Percentiles rank a stretch among this genome's conserved stretches.
These are phyloP conservation scores for Tigriopus californicus DNA, from an alignment of 2,888 invertebrate species.

Conservation along the genomic window DNA sequence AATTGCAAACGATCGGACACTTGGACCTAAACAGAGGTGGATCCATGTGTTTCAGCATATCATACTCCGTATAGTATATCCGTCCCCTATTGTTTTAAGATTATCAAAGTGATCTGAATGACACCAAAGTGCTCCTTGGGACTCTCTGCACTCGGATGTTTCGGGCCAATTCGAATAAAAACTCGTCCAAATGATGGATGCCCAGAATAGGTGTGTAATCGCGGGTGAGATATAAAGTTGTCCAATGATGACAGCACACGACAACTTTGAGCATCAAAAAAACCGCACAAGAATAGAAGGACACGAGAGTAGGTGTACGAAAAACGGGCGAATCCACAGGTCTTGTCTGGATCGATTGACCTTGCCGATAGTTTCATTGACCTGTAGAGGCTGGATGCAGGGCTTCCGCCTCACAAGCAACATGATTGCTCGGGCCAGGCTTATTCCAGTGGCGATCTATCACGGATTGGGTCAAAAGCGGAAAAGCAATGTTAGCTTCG, in stretches of 20 bases:
- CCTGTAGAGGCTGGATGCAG: conserved; percentile 47
- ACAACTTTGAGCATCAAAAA: conserved; percentile 98
- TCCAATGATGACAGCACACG: conserved; percentile 99
- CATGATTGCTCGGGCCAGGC: conserved; percentile 99
- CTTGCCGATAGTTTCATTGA: conserved; percentile 26
- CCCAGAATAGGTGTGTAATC: conserved; percentile 99
- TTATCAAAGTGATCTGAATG: not conserved
- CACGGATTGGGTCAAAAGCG: no score
- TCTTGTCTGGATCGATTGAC: conserved; percentile 30
- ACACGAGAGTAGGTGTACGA: conserved; percentile 96
- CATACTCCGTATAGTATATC: conserved; percentile 97
- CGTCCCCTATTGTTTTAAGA: conserved; percentile 48
- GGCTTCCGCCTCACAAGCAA: conserved; percentile 81
- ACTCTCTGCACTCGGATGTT: conserved; percentile 99
- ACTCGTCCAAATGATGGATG: conserved; percentile 99
- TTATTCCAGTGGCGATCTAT: conserved; percentile 96
- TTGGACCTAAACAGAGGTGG: conserved; percentile 99
- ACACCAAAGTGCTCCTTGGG: not conserved
- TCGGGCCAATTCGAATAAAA: conserved; percentile 98
- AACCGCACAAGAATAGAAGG: conserved; percentile 99
- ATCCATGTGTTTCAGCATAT: conserved; percentile 99
- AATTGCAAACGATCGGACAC: conserved; percentile 98
- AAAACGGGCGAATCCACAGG: conserved; percentile 86
- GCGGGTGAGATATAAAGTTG: conserved; percentile 97
- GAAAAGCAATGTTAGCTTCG: not conserved